phyloP scores from a whole-genome alignment of 1,140 invertebrate genomes.

The Drosophila oshimai region DNA sequence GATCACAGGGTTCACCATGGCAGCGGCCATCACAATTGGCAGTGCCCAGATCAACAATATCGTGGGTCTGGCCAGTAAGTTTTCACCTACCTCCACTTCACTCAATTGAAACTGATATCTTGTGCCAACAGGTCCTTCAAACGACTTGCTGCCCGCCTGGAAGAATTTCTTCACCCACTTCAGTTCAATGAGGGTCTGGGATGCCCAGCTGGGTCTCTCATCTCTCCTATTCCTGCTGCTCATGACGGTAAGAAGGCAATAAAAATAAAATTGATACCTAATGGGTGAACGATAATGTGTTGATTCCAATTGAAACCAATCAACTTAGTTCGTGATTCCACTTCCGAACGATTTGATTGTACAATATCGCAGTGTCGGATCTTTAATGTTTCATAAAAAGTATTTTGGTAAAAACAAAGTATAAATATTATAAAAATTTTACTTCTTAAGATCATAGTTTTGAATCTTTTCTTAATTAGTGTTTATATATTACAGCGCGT shows the following conservation, averaged over 20 bases:
- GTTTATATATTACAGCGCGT: conserved; percentile 86
- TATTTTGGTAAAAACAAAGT: too few relatives aligned
- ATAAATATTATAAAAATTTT: too few relatives aligned
- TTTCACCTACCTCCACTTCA: neutral
- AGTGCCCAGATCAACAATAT: conserved; percentile 91
- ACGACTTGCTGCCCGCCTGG: conserved; percentile 85
- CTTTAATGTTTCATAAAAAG: too few relatives aligned
- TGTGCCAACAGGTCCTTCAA: conserved; percentile 74
- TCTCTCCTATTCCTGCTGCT: conserved; percentile 85
- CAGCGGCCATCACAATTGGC: conserved; percentile 93
- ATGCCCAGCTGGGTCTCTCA: conserved; percentile 84
- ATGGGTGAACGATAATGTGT: neutral
- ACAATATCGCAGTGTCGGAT: too few relatives aligned
- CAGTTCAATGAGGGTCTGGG: conserved; percentile 83
- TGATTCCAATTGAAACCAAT: conserved; percentile 11
- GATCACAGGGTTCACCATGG: conserved; percentile 94
- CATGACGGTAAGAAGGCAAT: conserved; percentile 83
- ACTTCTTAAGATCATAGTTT: too few relatives aligned
- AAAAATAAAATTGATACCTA: conserved; percentile 47
- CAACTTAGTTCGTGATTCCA: neutral
- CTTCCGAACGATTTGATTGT: neutral
- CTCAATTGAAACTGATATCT: neutral
- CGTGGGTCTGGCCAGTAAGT: conserved; percentile 86
- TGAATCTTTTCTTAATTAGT: neutral
- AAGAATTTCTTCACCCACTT: conserved; percentile 84